phyloP scores from a whole-genome alignment of 23 tunicate genomes.

The Oikopleura albicans region DNA sequence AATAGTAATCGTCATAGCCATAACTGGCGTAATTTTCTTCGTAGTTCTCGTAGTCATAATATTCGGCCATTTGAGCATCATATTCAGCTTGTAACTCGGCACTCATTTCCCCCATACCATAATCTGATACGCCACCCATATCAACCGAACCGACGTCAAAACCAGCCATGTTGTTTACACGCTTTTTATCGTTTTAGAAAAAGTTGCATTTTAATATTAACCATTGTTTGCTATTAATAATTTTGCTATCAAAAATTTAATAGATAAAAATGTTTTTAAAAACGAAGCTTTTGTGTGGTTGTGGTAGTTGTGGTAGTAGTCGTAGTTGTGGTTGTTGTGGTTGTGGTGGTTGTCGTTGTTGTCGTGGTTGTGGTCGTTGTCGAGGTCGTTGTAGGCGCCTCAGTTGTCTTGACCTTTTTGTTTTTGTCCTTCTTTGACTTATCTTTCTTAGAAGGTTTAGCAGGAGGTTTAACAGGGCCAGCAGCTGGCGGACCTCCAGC shows the following conservation, averaged over 20 bases:
- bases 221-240: no score
- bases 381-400: neutral
- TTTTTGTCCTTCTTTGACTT: neutral
- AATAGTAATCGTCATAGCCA: neutral
- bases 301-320: neutral
- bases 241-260: no score
- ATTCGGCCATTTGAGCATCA: neutral
- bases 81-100: neutral
- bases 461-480: no score
- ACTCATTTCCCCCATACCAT: neutral
- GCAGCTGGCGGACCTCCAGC: neutral
- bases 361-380: neutral
- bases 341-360: conserved; percentile 6
- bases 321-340: neutral
- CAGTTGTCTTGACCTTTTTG: neutral
- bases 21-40: neutral
- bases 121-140: neutral
- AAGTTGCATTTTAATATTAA: no score
- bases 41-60: neutral
- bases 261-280: no score
- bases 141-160: neutral
- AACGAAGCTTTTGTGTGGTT: neutral
- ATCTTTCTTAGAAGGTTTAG: neutral
- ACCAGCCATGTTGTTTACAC: neutral
- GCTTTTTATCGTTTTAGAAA: no score